Evolutionary conservation across 2,888 invertebrate genomes (phyloP).

Genomic region (Marasmarcha lunaedactyla): DNA sequence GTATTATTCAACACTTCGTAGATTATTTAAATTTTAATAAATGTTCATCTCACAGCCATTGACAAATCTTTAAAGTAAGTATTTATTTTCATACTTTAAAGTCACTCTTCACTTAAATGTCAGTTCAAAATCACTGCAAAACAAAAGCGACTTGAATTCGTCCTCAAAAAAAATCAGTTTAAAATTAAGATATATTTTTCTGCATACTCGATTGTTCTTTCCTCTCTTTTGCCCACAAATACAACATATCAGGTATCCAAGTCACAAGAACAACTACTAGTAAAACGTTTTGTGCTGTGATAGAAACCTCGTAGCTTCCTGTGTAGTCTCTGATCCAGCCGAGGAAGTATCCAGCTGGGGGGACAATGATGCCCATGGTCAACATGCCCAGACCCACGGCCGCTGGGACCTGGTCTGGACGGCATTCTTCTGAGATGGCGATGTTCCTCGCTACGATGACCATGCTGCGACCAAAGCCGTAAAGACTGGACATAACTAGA

Average conservation of each 20-base stretch:
- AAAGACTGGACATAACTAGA: constrained; percentile 68
- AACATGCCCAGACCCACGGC: constrained; percentile 81
- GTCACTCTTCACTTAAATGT: too few species aligned
- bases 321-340: constrained; percentile 77
- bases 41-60: too few species aligned
- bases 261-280: constrained; percentile 61
- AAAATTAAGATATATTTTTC: too few species aligned
- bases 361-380: constrained; percentile 75
- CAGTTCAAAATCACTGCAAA: too few species aligned
- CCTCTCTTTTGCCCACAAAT: constrained; percentile 36
- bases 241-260: constrained; percentile 73
- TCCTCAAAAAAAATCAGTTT: too few species aligned
- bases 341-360: constrained; percentile 73
- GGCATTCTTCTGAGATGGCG: constrained; percentile 75
- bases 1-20: too few species aligned
- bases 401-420: constrained; percentile 70
- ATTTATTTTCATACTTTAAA: too few species aligned
- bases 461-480: constrained; percentile 79
- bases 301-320: constrained; percentile 71
- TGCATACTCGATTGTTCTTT: constrained; percentile 20
- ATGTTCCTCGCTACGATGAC: constrained; percentile 80
- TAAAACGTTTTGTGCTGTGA: constrained; percentile 73
- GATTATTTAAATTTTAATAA: too few species aligned
- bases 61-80: too few species aligned
- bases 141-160: too few species aligned